Evolutionary conservation across 2,797 vertebrate species (phyloP), one percentile per base, ranked within the genome.

Genomic region (Labeo calbasu): DNA sequence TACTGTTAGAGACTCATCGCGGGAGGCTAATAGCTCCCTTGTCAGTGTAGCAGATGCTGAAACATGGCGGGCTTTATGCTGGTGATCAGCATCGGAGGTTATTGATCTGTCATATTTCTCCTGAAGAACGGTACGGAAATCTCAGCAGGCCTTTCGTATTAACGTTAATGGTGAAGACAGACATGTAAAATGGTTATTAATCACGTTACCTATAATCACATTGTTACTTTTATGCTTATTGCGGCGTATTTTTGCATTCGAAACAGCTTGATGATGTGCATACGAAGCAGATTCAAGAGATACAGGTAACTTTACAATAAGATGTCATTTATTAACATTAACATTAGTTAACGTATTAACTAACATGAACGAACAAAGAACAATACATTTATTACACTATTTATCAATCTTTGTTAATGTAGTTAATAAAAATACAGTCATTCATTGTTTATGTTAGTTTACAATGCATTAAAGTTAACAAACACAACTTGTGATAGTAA

Each of bases 1-100:
- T 72, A 80, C 25, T 71, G 71, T 68, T 61, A 72, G 46, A 83
- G 51, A 87, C 9, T 61, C 59, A 79, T 86, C 84, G 53, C 83
- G 12, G 4, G 48, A 65, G 72, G 46, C 73, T 86, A 73, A 88
- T 84, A 66, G 73, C 25, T 66, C 69, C 69, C 59, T 48, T 66
- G 63, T 76, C 69, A 84, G 46, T 21, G 15, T 28, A 53, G 76
- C 70, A 75, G 73, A 36, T 80, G 84, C 77, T 79, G 71, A 53
- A 84, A 79, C 46, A 70, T 17, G 59, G 69, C 55, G 21, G 61
- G 53, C 6, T 48, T 32, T 83, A 55, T n/a, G 73, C 77, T 63
- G 36, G 70, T 51, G 70, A 85, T 53, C 32, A 81, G 77, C 68
- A 65, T 68, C 50, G 46, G 43, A 61, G 9, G 55, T 76, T 73